phyloP scores from a whole-genome alignment of 2,888 invertebrate species.

The Heterodera filipjevi region DNA sequence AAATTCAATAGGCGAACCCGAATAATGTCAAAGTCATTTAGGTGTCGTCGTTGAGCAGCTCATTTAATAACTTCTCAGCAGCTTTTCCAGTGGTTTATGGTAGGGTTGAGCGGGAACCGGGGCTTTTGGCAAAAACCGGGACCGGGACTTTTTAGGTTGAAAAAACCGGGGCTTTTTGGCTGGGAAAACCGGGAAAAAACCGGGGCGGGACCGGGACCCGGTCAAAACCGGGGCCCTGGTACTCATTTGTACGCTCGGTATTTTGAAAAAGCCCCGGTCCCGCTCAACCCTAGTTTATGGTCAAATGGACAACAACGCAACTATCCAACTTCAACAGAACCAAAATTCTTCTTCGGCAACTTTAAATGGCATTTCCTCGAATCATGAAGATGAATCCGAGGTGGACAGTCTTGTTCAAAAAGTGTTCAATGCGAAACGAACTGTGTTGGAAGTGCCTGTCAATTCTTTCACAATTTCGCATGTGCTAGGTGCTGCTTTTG shows the following conservation, averaged over 20 bases:
- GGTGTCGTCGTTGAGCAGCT: not conserved
- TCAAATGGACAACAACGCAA: not conserved
- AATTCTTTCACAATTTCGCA: conserved; percentile 2
- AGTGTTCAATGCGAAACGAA: not conserved
- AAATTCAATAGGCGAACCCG: conserved; percentile 42
- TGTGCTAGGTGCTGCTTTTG: conserved; percentile 10
- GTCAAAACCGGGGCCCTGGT: too few relatives aligned
- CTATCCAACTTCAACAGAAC: not conserved
- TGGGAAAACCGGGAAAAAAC: too few relatives aligned
- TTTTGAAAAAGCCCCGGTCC: too few relatives aligned
- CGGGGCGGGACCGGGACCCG: too few relatives aligned
- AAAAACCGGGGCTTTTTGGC: too few relatives aligned
- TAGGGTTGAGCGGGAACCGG: too few relatives aligned
- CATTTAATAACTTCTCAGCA: not conserved
- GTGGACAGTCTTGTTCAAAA: not conserved
- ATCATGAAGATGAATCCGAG: not conserved
- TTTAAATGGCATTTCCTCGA: not conserved
- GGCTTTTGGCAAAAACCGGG: too few relatives aligned
- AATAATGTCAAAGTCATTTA: conserved; percentile 85
- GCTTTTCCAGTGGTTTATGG: not conserved
- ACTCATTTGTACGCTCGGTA: too few relatives aligned
- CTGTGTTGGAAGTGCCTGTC: conserved; percentile 16
- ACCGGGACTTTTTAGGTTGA: too few relatives aligned
- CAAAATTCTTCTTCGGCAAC: not conserved
- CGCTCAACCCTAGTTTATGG: too few relatives aligned